These are phyloP conservation scores for Plectus sambesii DNA, from an alignment of 1,140 invertebrate genomes.

Conservation along the genomic window DNA sequence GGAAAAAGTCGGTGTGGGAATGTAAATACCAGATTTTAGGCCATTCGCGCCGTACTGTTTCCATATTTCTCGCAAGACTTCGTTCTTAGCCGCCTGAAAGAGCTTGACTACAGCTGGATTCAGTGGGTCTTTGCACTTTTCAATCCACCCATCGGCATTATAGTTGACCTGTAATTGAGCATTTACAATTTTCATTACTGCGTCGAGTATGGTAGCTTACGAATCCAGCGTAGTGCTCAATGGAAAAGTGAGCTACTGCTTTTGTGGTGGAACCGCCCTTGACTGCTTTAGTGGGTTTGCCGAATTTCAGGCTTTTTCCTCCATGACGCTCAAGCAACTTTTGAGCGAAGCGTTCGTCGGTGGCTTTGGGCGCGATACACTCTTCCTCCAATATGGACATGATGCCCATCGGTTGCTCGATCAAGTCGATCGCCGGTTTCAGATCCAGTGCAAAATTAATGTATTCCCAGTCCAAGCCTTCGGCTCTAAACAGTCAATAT, in stretches of 20 bases:
- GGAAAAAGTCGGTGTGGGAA: too few species aligned
- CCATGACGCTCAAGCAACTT: conserved; percentile 67
- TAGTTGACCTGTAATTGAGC: conserved; percentile 74
- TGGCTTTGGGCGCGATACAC: conserved; percentile 99
- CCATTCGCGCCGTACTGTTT: too few species aligned
- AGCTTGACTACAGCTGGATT: conserved; percentile 94
- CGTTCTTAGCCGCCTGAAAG: conserved; percentile 50
- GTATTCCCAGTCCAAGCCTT: conserved; percentile 66
- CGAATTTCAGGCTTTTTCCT: conserved; percentile 75
- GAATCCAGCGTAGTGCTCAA: conserved; percentile 94
- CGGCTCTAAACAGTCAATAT: conserved; percentile 82
- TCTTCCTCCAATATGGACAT: conserved; percentile 99
- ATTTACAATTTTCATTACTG: too few species aligned
- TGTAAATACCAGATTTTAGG: too few species aligned
- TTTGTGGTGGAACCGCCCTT: conserved; percentile 85
- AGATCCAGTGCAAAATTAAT: conserved; percentile 99
- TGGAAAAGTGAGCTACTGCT: conserved; percentile 89
- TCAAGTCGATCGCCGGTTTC: conserved; percentile 90
- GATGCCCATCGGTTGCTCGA: conserved; percentile 99
- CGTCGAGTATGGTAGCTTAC: too few species aligned
- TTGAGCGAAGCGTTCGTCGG: conserved; percentile 90
- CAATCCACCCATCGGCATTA: conserved; percentile 93
- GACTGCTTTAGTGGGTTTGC: conserved; percentile 91
- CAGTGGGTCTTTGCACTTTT: conserved; percentile 98
- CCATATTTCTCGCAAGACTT: conserved; percentile 15